Evolutionary conservation across 2,888 invertebrate genomes (phyloP).

Genomic region (Bombylius major): DNA sequence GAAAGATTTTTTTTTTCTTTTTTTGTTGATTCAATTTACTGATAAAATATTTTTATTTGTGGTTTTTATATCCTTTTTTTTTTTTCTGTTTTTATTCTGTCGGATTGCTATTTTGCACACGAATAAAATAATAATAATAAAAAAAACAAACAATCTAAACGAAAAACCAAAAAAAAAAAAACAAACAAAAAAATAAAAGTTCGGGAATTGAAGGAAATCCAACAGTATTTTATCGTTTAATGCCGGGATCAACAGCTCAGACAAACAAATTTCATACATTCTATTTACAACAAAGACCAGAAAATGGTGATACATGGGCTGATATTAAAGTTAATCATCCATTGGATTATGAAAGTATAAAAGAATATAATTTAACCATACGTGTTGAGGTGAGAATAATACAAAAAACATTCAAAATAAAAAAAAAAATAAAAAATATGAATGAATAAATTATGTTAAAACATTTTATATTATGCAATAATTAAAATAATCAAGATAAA

Average conservation of each 20-base stretch:
- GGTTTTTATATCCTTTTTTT: too few relatives aligned
- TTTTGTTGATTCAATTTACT: too few relatives aligned
- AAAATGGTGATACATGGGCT: constrained; percentile 88
- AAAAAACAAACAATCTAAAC: too few relatives aligned
- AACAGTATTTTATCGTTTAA: constrained; percentile 87
- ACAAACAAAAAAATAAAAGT: constrained; percentile 39
- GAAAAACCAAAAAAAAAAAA: background rate
- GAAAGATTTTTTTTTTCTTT: too few relatives aligned
- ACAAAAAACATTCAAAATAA: background rate
- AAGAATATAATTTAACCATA: constrained; percentile 90
- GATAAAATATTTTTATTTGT: too few relatives aligned
- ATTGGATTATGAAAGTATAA: constrained; percentile 86
- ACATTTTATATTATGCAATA: background rate
- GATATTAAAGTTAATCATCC: constrained; percentile 95
- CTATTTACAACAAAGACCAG: constrained; percentile 86
- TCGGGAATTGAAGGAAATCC: constrained; percentile 94
- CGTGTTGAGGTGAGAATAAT: constrained; percentile 72
- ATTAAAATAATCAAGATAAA: background rate
- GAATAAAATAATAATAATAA: too few relatives aligned
- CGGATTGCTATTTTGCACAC: too few relatives aligned
- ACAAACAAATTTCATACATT: constrained; percentile 93
- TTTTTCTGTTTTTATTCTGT: too few relatives aligned
- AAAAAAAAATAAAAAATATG: background rate
- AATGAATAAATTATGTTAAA: too few relatives aligned
- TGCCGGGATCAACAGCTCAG: constrained; percentile 91